These are phyloP conservation scores for Pseudopipra pipra DNA, from an alignment of 2,113 vertebrate species.

Conservation along the genomic window DNA sequence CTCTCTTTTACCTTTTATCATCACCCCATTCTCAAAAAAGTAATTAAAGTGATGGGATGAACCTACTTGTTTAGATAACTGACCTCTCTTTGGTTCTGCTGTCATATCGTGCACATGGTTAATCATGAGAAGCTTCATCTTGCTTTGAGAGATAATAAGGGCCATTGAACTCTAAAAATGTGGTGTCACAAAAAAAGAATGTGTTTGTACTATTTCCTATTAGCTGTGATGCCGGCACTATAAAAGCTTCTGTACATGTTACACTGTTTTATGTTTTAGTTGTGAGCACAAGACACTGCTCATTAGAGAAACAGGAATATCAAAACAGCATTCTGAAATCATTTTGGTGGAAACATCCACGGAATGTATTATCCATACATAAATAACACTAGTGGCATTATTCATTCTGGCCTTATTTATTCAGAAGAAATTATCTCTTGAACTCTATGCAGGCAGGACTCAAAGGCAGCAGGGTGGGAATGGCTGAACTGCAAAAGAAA, in stretches of 20 bases:
- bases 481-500: not conserved
- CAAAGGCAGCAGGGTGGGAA: not conserved
- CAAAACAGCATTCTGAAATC: conserved; percentile 4
- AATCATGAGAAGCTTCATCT: conserved; percentile 41
- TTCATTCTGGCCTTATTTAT: not conserved
- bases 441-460: not conserved
- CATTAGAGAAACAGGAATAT: not conserved
- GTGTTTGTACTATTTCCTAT: conserved; percentile 3
- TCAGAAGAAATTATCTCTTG: not conserved
- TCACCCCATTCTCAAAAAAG: not conserved
- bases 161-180: conserved; percentile 47
- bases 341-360: not conserved
- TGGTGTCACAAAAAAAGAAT: conserved; percentile 45
- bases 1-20: not conserved
- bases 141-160: conserved; percentile 35
- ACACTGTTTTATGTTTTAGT: not conserved
- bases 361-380: conserved; percentile 25
- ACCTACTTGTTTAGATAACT: not conserved
- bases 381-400: conserved; percentile 42
- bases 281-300: not conserved
- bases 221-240: not conserved
- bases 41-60: not conserved
- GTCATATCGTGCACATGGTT: not conserved
- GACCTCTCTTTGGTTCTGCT: conserved; percentile 28
- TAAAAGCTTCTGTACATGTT: not conserved